A percentile compares a stretch with the other conserved stretches of the same genome.
Conservation (phyloP, 30 jellyfish, hydroid and myxozoan genomes). For the Aurelia coerulea region DNA sequence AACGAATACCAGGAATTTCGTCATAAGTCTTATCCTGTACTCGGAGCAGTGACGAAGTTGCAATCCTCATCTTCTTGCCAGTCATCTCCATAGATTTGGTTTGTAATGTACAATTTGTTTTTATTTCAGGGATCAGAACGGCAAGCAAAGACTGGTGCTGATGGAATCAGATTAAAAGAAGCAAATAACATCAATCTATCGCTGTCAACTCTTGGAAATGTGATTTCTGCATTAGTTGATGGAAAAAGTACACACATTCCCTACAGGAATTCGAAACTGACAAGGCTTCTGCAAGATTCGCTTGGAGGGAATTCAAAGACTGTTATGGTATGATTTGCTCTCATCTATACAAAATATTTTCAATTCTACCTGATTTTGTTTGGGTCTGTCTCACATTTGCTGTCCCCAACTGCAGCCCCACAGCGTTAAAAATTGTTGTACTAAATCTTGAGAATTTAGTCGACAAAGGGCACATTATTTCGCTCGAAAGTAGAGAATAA, state of each 20-base stretch:
- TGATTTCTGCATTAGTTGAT: conserved; percentile 92
- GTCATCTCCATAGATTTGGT: too few species aligned
- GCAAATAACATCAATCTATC: conserved; percentile 93
- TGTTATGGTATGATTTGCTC: conserved; percentile 80
- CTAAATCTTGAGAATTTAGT: too few species aligned
- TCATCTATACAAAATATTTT: background rate
- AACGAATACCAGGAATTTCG: too few species aligned
- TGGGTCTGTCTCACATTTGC: background rate
- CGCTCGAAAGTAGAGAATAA: too few species aligned
- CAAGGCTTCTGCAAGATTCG: conserved; percentile 95
- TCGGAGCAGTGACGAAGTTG: too few species aligned
- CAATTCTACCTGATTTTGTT: background rate
- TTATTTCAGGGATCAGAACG: conserved; percentile 91
- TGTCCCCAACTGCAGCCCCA: too few species aligned
- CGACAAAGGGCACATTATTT: too few species aligned
- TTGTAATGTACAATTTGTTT: background rate
- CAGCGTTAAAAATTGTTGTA: too few species aligned
- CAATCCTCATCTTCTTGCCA: too few species aligned
- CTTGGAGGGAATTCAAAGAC: conserved; percentile 97
- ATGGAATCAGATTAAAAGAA: conserved; percentile 91
- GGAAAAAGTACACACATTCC: conserved; percentile 98
- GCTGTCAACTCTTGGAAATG: conserved; percentile 93
- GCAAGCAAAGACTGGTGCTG: conserved; percentile 97
- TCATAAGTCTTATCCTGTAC: too few species aligned
- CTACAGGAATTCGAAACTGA: conserved; percentile 88